Conservation (phyloP, 2,113 vertebrate species). For the Xenopus laevis region DNA sequence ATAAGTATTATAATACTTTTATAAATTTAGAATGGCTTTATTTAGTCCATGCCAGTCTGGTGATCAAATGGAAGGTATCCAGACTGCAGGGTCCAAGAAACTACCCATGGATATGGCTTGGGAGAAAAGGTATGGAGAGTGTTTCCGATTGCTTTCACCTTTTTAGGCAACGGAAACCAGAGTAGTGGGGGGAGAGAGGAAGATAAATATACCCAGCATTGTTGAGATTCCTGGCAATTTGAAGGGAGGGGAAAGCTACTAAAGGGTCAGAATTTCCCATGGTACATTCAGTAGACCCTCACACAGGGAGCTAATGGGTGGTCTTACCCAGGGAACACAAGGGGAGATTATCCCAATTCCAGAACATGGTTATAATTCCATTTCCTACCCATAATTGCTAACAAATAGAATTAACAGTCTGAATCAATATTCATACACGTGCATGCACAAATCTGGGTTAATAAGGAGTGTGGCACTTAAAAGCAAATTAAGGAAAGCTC, state of each 20-base stretch:
- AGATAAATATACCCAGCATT: conserved; percentile 44
- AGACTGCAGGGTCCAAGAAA: no score
- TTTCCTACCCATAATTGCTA: conserved; percentile 1
- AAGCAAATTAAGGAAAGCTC: no score
- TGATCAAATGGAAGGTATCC: not conserved
- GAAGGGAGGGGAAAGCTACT: conserved; percentile 13
- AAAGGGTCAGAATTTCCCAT: conserved; percentile 26
- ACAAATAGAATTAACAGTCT: not conserved
- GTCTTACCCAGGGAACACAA: conserved; percentile 8
- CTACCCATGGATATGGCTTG: not conserved
- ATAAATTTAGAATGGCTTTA: conserved; percentile 12
- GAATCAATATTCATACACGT: no score
- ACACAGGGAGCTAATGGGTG: conserved; percentile 35
- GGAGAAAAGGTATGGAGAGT: conserved; percentile 7
- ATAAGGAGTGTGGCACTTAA: no score
- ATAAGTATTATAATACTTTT: no score
- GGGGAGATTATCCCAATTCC: conserved; percentile 18
- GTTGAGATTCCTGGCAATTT: conserved; percentile 43
- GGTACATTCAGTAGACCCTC: conserved; percentile 10
- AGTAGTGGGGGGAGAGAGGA: conserved; percentile 41
- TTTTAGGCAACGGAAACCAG: conserved; percentile 43
- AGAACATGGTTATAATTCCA: conserved; percentile 9
- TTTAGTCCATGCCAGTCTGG: not conserved
- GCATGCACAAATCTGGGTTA: no score
- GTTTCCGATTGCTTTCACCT: conserved; percentile 45